Evolutionary conservation across 2,888 invertebrate genomes (phyloP).

Genomic region (Meteorus cinctellus): DNA sequence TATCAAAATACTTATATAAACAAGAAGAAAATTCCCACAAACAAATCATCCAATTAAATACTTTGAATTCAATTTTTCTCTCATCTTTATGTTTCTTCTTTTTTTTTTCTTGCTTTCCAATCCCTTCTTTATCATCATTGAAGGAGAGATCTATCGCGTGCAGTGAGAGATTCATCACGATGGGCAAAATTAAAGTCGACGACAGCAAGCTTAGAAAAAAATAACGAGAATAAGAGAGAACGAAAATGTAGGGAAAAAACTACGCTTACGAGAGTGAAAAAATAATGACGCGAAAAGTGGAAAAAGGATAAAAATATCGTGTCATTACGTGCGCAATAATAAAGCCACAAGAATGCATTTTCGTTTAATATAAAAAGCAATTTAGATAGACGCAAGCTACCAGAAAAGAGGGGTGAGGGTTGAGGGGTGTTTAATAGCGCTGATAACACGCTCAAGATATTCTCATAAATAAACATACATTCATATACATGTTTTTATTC

Average conservation of each 20-base stretch:
- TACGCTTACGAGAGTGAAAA: slow-evolving; percentile 13
- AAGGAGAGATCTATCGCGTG: not conserved
- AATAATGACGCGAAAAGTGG: slow-evolving; percentile 22
- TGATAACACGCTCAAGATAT: slow-evolving; percentile 53
- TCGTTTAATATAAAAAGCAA: slow-evolving; percentile 63
- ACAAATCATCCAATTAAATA: too few species aligned
- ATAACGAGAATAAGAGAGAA: not conserved
- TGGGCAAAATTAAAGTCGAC: slow-evolving; percentile 3
- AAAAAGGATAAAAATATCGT: slow-evolving; percentile 33
- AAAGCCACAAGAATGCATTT: slow-evolving; percentile 60
- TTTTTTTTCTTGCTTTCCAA: too few species aligned
- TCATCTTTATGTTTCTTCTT: not conserved
- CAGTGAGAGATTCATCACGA: not conserved
- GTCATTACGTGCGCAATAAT: slow-evolving; percentile 57
- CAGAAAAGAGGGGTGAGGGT: slow-evolving; percentile 21
- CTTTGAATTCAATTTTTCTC: not conserved
- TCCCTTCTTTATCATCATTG: not conserved
- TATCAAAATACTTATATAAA: too few species aligned
- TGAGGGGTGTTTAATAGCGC: slow-evolving; percentile 44
- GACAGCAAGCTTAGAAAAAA: not conserved
- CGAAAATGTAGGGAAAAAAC: not conserved
- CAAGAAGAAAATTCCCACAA: too few species aligned
- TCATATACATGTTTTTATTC: not conserved
- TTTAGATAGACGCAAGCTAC: slow-evolving; percentile 57
- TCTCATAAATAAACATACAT: slow-evolving; percentile 44